phyloP scores from a whole-genome alignment of 2,113 vertebrate genomes.

The Saccopteryx leptura region DNA sequence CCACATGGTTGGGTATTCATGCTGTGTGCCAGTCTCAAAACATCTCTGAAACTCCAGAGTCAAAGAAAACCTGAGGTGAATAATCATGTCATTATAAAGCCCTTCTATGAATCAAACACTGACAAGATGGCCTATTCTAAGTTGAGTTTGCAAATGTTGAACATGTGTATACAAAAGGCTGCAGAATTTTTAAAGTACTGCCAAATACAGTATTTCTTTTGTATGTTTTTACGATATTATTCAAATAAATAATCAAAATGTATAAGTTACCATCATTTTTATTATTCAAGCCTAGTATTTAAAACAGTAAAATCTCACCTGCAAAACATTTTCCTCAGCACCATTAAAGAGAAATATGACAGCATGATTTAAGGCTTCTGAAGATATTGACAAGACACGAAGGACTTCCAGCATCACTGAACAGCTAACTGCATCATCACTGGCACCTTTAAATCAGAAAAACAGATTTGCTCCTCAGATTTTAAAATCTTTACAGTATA shows the following conservation, averaged over 20 bases:
- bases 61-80: not conserved
- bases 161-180: not conserved
- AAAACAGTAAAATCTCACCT: slow-evolving; percentile 89
- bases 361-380: slow-evolving; percentile 93
- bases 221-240: not conserved
- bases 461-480: slow-evolving; percentile 53
- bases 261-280: not conserved
- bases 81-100: not conserved
- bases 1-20: not conserved
- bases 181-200: not conserved
- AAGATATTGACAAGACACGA: slow-evolving; percentile 91
- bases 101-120: not conserved
- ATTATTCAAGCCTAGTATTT: slow-evolving; percentile 46
- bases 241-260: slow-evolving; percentile 25
- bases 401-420: slow-evolving; percentile 98
- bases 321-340: slow-evolving; percentile 98
- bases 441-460: slow-evolving; percentile 92
- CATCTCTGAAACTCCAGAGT: not conserved
- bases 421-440: slow-evolving; percentile 98
- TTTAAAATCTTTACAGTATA: not conserved
- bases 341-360: slow-evolving; percentile 98
- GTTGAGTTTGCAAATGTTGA: not conserved
- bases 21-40: not conserved
- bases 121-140: not conserved
- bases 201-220: not conserved